Conservation (phyloP, 2,888 invertebrate species). For the Gryllus longicercus region DNA sequence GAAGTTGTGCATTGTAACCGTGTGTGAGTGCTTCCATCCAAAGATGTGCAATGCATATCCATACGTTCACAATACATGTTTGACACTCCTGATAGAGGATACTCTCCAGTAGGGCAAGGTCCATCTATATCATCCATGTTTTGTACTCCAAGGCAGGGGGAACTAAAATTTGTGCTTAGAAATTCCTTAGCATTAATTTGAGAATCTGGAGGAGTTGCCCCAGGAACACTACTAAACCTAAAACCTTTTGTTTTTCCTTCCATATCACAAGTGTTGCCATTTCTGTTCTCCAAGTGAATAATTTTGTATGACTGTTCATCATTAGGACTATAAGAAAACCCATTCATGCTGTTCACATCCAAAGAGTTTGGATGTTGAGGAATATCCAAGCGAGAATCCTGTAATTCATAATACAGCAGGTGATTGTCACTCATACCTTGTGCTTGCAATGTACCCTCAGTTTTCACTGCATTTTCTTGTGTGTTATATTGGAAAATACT, state of each 20-base stretch:
- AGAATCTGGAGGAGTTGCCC: neutral
- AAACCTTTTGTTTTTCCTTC: neutral
- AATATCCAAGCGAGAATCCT: neutral
- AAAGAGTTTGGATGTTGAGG: neutral
- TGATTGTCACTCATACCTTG: neutral
- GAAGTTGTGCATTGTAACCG: neutral
- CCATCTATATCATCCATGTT: neutral
- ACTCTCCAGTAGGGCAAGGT: neutral
- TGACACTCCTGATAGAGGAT: neutral
- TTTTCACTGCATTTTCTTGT: neutral
- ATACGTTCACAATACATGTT: neutral
- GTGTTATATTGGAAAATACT: slow-evolving; percentile 5
- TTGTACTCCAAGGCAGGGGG: neutral
- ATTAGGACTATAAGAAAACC: neutral
- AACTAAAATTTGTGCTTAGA: neutral
- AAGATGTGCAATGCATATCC: neutral
- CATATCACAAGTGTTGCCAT: neutral
- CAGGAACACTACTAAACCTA: neutral
- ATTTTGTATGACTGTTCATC: neutral
- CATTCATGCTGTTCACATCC: neutral
- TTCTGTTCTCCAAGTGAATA: neutral
- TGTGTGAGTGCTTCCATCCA: neutral
- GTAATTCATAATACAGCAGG: neutral
- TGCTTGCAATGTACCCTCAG: neutral
- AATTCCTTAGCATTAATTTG: neutral